phyloP scores from a whole-genome alignment of 1,140 invertebrate genomes.

The Sitophilus oryzae region DNA sequence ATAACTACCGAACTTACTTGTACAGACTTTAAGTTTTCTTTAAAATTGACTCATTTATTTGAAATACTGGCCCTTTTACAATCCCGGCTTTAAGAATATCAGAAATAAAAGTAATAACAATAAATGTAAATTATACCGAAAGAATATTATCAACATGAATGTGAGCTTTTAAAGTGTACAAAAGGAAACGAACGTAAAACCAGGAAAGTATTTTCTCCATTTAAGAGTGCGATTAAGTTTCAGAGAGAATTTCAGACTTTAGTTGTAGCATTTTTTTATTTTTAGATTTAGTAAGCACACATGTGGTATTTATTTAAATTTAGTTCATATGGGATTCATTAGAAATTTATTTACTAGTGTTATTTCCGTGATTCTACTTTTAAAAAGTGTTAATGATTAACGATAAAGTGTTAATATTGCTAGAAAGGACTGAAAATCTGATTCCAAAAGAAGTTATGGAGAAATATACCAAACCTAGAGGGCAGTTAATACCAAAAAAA shows the following conservation, averaged over 20 bases:
- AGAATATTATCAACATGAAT: slow-evolving; percentile 1
- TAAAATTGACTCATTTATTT: slow-evolving; percentile 18
- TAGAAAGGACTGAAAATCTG: no score
- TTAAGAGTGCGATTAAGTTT: background rate
- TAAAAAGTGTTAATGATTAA: no score
- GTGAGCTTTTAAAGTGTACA: background rate
- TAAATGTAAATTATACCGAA: slow-evolving; percentile 13
- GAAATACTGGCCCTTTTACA: slow-evolving; percentile 16
- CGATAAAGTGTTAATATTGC: no score
- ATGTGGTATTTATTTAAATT: no score
- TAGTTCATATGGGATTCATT: no score
- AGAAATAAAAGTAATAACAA: slow-evolving; percentile 14
- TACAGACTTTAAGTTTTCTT: slow-evolving; percentile 13
- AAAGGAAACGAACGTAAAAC: background rate
- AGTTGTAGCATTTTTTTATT: no score
- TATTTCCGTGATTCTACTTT: no score
- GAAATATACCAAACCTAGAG: no score
- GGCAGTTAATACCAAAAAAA: no score
- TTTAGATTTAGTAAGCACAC: no score
- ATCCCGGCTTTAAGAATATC: slow-evolving; percentile 6
- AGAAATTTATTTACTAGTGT: no score
- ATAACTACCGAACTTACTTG: slow-evolving; percentile 10
- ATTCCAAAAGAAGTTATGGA: no score
- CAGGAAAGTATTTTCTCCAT: background rate
- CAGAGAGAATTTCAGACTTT: background rate